Base-by-base conservation (phyloP, 2,888 invertebrate species). In the Heliconius ismenius region DNA sequence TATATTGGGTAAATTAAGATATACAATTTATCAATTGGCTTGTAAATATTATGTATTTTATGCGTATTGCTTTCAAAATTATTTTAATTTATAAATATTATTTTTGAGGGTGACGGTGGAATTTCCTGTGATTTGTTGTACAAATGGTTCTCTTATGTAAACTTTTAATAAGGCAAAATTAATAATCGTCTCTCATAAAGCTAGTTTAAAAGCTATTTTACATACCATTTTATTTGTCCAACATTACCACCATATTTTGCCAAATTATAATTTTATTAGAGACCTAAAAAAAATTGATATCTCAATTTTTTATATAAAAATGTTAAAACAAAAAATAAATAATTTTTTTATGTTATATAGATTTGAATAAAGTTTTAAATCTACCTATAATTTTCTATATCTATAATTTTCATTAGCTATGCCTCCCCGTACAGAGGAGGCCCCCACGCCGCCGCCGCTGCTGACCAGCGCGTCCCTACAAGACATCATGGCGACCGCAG, bases 401-500 rank as follows among this genome's bases (percentile, higher is more conserved):
- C 21, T 0, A 54, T 39, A 54, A 24, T 32, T 65, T 67, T 28
- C 28, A 74, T 64, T 86, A 93, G 93, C 92, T 2, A 86, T 91
- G 81, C 93, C 93, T 0, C 90, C 93, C 1, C 88, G 93, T 1
- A 81, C 87, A 0, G 93, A 93, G 75, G 94, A 94, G 78, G 84
- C 90, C 0, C 90, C 91, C 10, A 87, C 93, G 0, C 90, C 93
- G 2, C 93, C 94, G 7, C 93, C 94, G 15, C 83, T 94, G 78
- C 86, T 94, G 62, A 92, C 92, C 63, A 94, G 94, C 82, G 94
- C 94, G 0, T 94, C 94, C 6, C 85, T 94, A 67, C 94, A 94
- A 77, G 94, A 94, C 80, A 94, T 94, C 81, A 94, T 94, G 94
- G 94, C 94, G 18, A 91, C 93, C 0, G 94, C 94, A 0, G 94